Percentiles rank a stretch among this genome's conserved stretches.
Conservation (phyloP, 2,888 invertebrate genomes). For the Meganola albula region DNA sequence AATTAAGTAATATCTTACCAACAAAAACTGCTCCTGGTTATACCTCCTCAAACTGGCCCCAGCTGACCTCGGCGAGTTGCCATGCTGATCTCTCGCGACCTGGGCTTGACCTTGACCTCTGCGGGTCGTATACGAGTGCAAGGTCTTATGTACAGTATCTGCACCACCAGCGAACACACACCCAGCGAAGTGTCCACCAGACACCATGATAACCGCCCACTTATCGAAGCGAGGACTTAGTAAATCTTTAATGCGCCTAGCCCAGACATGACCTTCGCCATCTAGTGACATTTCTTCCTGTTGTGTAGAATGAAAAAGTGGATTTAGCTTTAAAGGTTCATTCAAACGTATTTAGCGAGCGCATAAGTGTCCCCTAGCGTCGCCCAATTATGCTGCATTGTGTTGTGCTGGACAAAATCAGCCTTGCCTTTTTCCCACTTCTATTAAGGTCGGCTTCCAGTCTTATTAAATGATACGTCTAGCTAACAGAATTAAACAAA, state of each 20-base stretch:
- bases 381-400: no score
- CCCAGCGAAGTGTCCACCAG: conserved; percentile 82
- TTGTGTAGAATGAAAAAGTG: no score
- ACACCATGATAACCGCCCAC: conserved; percentile 89
- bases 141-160: conserved; percentile 84
- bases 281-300: conserved; percentile 72
- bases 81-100: conserved; percentile 78
- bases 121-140: conserved; percentile 90
- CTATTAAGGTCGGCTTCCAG: no score
- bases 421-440: no score
- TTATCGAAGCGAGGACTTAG: conserved; percentile 60
- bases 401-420: no score
- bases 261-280: conserved; percentile 63
- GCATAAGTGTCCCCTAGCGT: no score
- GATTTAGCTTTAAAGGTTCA: no score
- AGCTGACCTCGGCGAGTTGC: conserved; percentile 85
- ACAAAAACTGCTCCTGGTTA: conserved; percentile 85
- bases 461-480: no score
- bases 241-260: conserved; percentile 51
- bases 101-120: conserved; percentile 91
- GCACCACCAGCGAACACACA: conserved; percentile 61
- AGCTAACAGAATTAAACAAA: no score
- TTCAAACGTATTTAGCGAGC: no score
- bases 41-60: conserved; percentile 88
- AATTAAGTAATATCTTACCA: no score